phyloP scores from a whole-genome alignment of 1,140 invertebrate genomes.

The Hylyphantes graminicola region DNA sequence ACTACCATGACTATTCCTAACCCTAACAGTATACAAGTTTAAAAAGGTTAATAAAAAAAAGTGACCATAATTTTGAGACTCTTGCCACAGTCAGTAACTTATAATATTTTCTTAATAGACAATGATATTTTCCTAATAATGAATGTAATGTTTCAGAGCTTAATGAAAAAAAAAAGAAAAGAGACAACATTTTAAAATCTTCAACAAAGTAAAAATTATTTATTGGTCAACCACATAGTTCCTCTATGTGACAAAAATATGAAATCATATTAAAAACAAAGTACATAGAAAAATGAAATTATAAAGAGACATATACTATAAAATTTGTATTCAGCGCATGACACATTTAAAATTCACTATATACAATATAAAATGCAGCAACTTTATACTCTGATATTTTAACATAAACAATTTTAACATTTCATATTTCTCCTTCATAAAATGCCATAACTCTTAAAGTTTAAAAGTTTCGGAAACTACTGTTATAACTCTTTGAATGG shows the following conservation, averaged over 20 bases:
- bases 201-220: constrained; percentile 30
- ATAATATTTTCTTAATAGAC: neutral
- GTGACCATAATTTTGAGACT: neutral
- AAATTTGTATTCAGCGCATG: neutral
- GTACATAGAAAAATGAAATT: constrained; percentile 22
- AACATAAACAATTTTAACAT: constrained; percentile 19
- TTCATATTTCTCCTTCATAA: constrained; percentile 17
- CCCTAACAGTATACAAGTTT: no score
- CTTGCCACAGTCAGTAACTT: neutral
- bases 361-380: constrained; percentile 27
- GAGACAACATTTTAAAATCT: neutral
- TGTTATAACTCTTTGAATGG: constrained; percentile 26
- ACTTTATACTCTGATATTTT: constrained; percentile 24
- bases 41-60: no score
- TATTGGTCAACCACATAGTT: constrained; percentile 49
- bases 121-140: neutral
- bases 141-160: neutral
- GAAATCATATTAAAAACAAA: constrained; percentile 26
- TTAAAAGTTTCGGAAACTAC: neutral
- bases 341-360: constrained; percentile 41
- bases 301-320: constrained; percentile 28
- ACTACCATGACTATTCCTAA: no score
- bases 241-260: constrained; percentile 36
- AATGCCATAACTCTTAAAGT: neutral
- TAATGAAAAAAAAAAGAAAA: no score